These are phyloP conservation scores for Volucella inflata DNA, from an alignment of 2,888 invertebrate species.

Conservation along the genomic window DNA sequence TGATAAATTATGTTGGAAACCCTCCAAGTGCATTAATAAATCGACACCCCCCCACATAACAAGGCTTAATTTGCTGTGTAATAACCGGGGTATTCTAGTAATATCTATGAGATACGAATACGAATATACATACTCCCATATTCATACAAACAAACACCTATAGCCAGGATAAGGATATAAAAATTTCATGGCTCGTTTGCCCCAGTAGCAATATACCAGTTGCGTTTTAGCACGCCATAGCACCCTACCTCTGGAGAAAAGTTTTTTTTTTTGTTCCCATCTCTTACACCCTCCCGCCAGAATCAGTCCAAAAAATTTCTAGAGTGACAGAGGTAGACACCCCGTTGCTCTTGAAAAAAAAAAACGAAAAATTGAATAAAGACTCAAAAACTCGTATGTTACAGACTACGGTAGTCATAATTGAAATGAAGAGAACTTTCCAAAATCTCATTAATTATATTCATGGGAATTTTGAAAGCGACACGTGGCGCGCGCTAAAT, in stretches of 20 bases:
- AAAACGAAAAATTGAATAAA: constrained; percentile 6
- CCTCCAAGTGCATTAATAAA: constrained; percentile 71
- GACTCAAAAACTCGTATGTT: background rate
- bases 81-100: constrained; percentile 58
- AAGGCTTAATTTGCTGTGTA: constrained; percentile 71
- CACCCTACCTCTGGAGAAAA: constrained; percentile 27
- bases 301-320: background rate
- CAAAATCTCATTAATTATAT: constrained; percentile 76
- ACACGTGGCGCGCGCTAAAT: constrained; percentile 71
- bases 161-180: constrained; percentile 47
- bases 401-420: constrained; percentile 48
- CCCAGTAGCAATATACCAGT: constrained; percentile 65
- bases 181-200: constrained; percentile 74
- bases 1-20: constrained; percentile 62
- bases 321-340: constrained; percentile 58
- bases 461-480: constrained; percentile 73
- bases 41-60: constrained; percentile 71
- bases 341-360: constrained; percentile 42
- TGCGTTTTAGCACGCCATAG: constrained; percentile 50
- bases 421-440: constrained; percentile 71
- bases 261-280: constrained; percentile 11
- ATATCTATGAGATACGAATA: constrained; percentile 51
- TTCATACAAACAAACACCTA: constrained; percentile 6
- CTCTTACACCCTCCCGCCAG: background rate
- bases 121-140: too few relatives aligned